Evolutionary conservation across 2,888 invertebrate species (phyloP), one percentile per base, ranked within the genome.

Genomic region (Urechis unicinctus): DNA sequence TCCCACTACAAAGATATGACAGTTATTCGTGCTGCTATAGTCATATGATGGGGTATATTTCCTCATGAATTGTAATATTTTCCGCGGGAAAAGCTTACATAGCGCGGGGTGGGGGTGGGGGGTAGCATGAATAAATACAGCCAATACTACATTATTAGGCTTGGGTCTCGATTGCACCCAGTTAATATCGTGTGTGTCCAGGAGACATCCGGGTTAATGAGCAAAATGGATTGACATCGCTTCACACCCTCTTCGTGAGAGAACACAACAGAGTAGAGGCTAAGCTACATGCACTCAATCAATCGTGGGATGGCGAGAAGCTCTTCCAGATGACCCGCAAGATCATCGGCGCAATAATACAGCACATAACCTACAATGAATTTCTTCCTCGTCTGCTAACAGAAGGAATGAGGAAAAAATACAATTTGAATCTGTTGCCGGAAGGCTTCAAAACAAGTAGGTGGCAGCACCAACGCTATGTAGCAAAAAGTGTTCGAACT

Each of bases 141-240:
- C n/a, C n/a, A n/a, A n/a, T n/a, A n/a, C n/a, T n/a, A n/a, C n/a
- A n/a, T n/a, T n/a, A n/a, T n/a, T n/a, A n/a, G n/a, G n/a, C n/a
- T n/a, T n/a, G n/a, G n/a, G n/a, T 13, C 9, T 36, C 41, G 9
- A 36, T 36, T 13, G 9, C 9, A 36, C n/a, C 9, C 9, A 36
- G 41, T 13, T 36, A 36, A 36, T 13, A 36, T 9, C n/a, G 41
- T 28, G 9, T 49, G 6, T 26, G 9, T 84, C 22, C 47, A 50
- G 88, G 88, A 2, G 91, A 92, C 67, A 83, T 85, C 58, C 82
- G 91, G 44, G 86, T 90, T 0, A 92, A 91, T 71, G 91, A 91
- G 78, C 89, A 91, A 77, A 80, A 89, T 0, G 86, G 89, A 64
- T 78, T 92, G 9, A 89, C 91, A 2, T 87, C 88, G 0, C 86